phyloP scores from a whole-genome alignment of 2,888 invertebrate species.

The Drosophila anomalipes region DNA sequence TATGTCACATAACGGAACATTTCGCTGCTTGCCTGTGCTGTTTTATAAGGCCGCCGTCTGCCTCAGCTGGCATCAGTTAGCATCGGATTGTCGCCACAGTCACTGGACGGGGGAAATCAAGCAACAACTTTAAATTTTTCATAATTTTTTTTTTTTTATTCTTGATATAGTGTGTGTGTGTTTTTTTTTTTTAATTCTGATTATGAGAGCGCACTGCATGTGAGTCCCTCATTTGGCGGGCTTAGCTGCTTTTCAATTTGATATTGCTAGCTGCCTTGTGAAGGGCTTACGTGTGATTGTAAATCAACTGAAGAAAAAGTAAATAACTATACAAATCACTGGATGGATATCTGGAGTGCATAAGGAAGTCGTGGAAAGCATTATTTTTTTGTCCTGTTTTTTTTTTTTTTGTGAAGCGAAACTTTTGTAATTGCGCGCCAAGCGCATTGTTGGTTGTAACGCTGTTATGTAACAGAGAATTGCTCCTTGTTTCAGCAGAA shows the following conservation, averaged over 20 bases:
- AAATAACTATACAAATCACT: neutral
- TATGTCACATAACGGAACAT: slow-evolving; percentile 14
- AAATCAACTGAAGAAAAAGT: slow-evolving; percentile 51
- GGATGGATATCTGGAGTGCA: neutral
- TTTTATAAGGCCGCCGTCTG: slow-evolving; percentile 42
- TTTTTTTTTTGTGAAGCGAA: neutral
- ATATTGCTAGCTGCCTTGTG: slow-evolving; percentile 85
- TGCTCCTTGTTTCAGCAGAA: slow-evolving; percentile 8
- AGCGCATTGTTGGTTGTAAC: slow-evolving; percentile 8
- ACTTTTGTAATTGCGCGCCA: slow-evolving; percentile 23
- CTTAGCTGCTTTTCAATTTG: slow-evolving; percentile 75
- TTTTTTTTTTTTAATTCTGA: neutral
- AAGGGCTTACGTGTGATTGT: slow-evolving; percentile 85
- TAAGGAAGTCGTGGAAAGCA: neutral
- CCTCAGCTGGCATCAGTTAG: slow-evolving; percentile 40
- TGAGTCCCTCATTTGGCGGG: slow-evolving; percentile 85
- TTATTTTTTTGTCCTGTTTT: neutral
- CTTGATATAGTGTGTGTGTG: neutral
- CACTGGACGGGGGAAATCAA: slow-evolving; percentile 3
- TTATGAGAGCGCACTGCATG: slow-evolving; percentile 71
- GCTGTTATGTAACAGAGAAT: slow-evolving; percentile 1
- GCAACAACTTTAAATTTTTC: neutral
- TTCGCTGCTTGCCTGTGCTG: slow-evolving; percentile 17
- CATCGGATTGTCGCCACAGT: slow-evolving; percentile 41
- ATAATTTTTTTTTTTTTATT: neutral